Evolutionary conservation across 1,140 invertebrate species (phyloP), one percentile per base, ranked within the genome.

Genomic region (Eumeta japonica): DNA sequence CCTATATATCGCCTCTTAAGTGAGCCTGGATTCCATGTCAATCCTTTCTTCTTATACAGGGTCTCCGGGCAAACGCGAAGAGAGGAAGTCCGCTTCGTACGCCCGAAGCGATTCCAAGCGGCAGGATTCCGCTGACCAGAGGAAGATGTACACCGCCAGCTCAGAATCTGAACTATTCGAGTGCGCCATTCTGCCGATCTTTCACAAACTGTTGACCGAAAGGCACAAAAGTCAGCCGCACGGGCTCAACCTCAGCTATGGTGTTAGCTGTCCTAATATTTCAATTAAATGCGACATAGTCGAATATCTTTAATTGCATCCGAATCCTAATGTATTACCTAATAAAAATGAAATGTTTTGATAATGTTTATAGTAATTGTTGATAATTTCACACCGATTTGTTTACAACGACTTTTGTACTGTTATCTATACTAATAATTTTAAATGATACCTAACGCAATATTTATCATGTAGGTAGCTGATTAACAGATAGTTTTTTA

Each of bases 251-350:
- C 80, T 86, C 29, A 81, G 83, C n/a, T 86, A 86, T 37, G 89
- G 92, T 34, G 83, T 90, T 46, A 93, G 90, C 48, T 94, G 91
- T 72, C 91, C 91, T 4, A 94, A 93, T 78, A 92, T 94, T 75
- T 91, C 90, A 18, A 92, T 95, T 49, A 95, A 94, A 73, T 94
- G 92, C 79, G 92, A 95, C 79, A 94, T 95, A 51, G 91, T 94
- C 46, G 91, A 94, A 62, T 94, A 94, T 75, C 83, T 94, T 66
- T 94, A 87, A 78, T n/a, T n/a, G n/a, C 20, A n/a, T 24, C n/a
- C 20, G 5, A 24, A n/a, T 24, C 20, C n/a, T 24, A 24, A n/a
- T n/a, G n/a, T 7, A 24, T 38, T 37, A 9, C 12, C 3, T 12
- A 35, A 0, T 5, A 44, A 2, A 41, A 24, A 13, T 20, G n/a